phyloP scores from a whole-genome alignment of 2,797 vertebrate species.

The Molossus molossus region DNA sequence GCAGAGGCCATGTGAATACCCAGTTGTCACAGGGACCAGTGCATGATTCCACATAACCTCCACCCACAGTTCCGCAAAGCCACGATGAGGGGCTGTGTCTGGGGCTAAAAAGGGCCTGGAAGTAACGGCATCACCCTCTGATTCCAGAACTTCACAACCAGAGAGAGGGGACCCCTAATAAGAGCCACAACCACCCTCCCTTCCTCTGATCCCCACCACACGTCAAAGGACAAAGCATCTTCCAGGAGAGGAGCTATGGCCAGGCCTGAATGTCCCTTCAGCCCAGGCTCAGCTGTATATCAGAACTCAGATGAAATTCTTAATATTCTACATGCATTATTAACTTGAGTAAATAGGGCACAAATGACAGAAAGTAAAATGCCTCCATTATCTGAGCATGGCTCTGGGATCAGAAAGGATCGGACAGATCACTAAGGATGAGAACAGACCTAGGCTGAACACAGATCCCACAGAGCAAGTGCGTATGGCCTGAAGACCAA shows the following conservation, averaged over 20 bases:
- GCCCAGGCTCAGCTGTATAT: background rate
- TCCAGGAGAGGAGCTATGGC: background rate
- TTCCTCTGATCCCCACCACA: background rate
- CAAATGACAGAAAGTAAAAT: background rate
- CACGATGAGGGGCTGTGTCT: background rate
- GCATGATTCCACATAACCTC: background rate
- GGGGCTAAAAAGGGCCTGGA: background rate
- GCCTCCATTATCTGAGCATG: background rate
- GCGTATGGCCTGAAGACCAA: background rate
- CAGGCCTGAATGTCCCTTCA: background rate
- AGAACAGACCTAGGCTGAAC: background rate
- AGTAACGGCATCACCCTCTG: background rate
- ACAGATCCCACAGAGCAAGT: background rate
- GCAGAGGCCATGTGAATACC: background rate
- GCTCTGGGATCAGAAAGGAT: constrained; percentile 4
- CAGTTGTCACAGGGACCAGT: background rate
- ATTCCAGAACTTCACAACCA: background rate
- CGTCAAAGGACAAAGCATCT: background rate
- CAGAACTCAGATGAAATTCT: background rate
- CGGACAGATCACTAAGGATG: background rate
- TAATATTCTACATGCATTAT: background rate
- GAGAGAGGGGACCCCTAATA: background rate
- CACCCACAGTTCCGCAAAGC: background rate
- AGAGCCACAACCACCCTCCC: background rate
- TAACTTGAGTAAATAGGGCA: background rate